A percentile compares a stretch with the other conserved stretches of the same genome.
phyloP scores from a whole-genome alignment of 2,113 vertebrate species.

The Dicerorhinus sumatrensis region DNA sequence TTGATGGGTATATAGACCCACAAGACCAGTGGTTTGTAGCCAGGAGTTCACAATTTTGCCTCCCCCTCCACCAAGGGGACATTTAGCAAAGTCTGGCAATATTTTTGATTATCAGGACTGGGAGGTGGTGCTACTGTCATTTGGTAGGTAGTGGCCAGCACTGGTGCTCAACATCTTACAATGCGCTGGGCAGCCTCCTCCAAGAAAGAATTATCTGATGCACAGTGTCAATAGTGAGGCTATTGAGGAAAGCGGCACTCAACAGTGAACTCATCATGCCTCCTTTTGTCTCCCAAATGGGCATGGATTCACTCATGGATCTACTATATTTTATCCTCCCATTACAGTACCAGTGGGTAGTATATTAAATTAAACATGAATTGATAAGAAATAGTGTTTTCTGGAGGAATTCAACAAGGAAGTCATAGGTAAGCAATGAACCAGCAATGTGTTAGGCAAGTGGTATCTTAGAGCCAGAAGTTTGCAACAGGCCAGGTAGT shows the following conservation, averaged over 20 bases:
- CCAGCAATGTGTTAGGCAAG: background rate
- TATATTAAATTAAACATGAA: background rate
- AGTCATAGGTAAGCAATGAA: background rate
- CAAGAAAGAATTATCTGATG: background rate
- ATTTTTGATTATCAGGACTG: background rate
- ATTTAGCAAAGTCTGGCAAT: background rate
- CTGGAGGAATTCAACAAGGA: background rate
- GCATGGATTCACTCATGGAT: background rate
- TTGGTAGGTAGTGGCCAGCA: background rate
- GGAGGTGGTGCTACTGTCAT: background rate
- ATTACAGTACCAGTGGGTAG: background rate
- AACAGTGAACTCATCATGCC: slow-evolving; percentile 61
- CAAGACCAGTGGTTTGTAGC: background rate
- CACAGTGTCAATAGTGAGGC: background rate
- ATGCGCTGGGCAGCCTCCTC: background rate
- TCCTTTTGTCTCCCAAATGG: slow-evolving; percentile 61
- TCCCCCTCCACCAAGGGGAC: background rate
- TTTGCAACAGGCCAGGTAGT: background rate
- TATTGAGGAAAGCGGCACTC: background rate
- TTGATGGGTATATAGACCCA: slow-evolving; percentile 52
- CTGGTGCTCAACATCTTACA: rapidly evolving
- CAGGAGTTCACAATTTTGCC: background rate
- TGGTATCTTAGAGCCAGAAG: background rate
- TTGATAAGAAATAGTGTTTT: background rate
- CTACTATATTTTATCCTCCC: background rate